phyloP scores from a whole-genome alignment of 2,113 vertebrate species.

The Ellobius talpinus region DNA sequence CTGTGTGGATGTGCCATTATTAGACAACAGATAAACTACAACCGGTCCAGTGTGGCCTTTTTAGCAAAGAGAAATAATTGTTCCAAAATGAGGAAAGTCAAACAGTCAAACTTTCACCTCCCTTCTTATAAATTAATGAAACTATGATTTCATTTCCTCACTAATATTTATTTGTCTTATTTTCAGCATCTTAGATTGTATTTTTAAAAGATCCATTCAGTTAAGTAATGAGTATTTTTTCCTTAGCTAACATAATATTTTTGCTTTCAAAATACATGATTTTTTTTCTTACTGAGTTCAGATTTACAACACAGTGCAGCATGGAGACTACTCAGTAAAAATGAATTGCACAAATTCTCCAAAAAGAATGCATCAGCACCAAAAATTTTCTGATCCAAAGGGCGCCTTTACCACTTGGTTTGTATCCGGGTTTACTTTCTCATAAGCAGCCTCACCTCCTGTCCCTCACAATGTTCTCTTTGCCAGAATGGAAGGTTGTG shows the following conservation, averaged over 20 bases:
- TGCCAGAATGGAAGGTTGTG: neutral
- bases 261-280: constrained; percentile 10
- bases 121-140: neutral
- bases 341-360: constrained; percentile 33
- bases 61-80: neutral
- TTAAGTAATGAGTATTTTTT: constrained; percentile 7
- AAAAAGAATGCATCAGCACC: neutral
- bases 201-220: neutral
- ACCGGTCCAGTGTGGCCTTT: neutral
- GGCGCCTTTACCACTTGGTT: constrained; percentile 22
- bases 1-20: neutral
- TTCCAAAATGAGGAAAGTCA: neutral
- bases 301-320: neutral
- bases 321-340: constrained; percentile 25
- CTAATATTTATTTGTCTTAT: constrained; percentile 12
- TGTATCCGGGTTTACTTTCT: neutral
- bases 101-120: neutral
- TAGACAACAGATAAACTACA: neutral
- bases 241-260: neutral
- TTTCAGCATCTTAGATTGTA: neutral
- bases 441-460: neutral
- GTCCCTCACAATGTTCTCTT: neutral
- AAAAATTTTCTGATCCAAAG: constrained; percentile 2
- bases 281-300: neutral
- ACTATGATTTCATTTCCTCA: neutral